Evolutionary conservation across 2,888 invertebrate genomes (phyloP), one percentile per base, ranked within the genome.

Genomic region (Opisthograptis luteolata): DNA sequence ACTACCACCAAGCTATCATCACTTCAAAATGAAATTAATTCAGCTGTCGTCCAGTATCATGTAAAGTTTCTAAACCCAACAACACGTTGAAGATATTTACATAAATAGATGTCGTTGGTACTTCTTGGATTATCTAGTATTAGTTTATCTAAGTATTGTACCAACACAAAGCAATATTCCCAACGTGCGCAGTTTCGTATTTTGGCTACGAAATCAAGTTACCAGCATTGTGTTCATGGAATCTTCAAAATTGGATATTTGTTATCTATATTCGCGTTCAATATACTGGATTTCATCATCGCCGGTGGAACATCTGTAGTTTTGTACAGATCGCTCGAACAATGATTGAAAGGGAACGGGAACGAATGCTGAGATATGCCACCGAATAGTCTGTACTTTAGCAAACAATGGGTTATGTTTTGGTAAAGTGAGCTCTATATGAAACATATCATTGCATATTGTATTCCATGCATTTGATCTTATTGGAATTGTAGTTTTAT

Each of bases 281-380:
- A 51, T 46, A 48, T 59, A 52, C 47, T 36, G 39, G 43, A 27
- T 49, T 55, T 44, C 25, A 57, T 62, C 51, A 54, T 53, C 37
- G 34, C 28, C 7, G 27, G 35, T 17, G 37, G 39, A 50, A 50
- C 61, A 57, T 55, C 55, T 59, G 59, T 20, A 53, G 43, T 47
- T 43, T 42, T 27, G 17, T 45, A 40, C 28, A 44, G 41, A 45
- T 46, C 37, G 45, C 19, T 24, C 19, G 20, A 51, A 42, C 37
- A 50, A 45, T 46, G 39, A 43, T 25, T 35, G 24, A 53, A 25
- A 25, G 24, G 19, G 24, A 14, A 24, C 22, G 17, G n/a, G 17
- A 43, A 27, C 7, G 15, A 15, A 15, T 7, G 8, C 9, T 17
- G 22, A n/a, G 4, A 9, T 9, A 20, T 1, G 7, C 1, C 3